Evolutionary conservation across 2,113 vertebrate genomes (phyloP).

Genomic region (Acrocephalus kingi): DNA sequence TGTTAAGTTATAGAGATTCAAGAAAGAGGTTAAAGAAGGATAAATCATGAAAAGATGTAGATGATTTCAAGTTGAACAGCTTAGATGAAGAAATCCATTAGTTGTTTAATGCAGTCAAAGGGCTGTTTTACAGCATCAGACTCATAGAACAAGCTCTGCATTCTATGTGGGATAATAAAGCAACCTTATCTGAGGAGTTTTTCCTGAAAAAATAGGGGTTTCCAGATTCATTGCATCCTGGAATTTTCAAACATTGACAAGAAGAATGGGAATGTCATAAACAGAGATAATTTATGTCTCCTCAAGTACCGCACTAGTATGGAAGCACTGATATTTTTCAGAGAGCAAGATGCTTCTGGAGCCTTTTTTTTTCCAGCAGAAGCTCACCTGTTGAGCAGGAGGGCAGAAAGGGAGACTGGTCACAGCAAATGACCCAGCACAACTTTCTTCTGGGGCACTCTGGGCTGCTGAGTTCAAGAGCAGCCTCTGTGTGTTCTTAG

Average conservation of each 20-base stretch:
- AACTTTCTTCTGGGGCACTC: background rate
- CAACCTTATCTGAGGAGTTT: accelerated
- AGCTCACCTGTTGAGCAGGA: background rate
- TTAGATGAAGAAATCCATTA: background rate
- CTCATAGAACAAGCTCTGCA: background rate
- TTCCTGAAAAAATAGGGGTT: background rate
- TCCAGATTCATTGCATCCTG: background rate
- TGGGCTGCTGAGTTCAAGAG: background rate
- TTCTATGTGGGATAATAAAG: background rate
- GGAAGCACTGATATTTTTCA: background rate
- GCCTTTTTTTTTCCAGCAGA: background rate
- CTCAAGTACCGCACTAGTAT: background rate
- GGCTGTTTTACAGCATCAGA: background rate
- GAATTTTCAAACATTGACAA: background rate
- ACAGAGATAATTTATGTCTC: background rate
- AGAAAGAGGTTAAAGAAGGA: background rate
- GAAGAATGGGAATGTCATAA: background rate
- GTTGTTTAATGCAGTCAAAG: background rate
- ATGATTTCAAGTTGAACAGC: background rate
- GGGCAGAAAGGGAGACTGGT: background rate
- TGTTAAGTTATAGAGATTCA: background rate
- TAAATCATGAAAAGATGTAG: background rate
- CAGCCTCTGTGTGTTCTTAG: background rate
- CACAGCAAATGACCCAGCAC: background rate
- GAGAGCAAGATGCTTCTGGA: background rate